Conservation (phyloP, 2,888 invertebrate species). For the Pterostichus niger region DNA sequence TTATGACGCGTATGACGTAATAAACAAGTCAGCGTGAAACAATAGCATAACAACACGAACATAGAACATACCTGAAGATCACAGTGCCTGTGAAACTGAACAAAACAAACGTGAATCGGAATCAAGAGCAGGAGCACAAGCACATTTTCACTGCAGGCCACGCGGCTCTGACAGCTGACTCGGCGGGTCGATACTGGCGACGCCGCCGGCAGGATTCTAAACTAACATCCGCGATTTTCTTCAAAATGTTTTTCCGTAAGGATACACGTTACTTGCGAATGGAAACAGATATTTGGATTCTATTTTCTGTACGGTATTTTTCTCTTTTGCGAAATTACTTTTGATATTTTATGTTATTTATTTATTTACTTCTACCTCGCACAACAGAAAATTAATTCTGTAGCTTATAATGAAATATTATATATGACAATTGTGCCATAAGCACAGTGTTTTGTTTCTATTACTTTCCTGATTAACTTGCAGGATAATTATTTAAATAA, state of each 20-base stretch:
- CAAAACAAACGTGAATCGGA: slow-evolving; percentile 37
- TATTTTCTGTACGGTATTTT: background rate
- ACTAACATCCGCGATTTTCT: slow-evolving; percentile 44
- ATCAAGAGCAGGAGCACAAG: slow-evolving; percentile 15
- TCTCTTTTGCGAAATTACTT: too few relatives aligned
- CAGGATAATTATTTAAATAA: too few relatives aligned
- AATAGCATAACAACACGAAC: background rate
- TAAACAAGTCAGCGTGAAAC: slow-evolving; percentile 9
- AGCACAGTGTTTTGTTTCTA: too few relatives aligned
- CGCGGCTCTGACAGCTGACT: slow-evolving; percentile 57
- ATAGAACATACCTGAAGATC: slow-evolving; percentile 34
- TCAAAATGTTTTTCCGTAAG: background rate
- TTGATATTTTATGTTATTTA: too few relatives aligned
- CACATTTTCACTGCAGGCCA: slow-evolving; percentile 57
- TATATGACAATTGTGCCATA: too few relatives aligned
- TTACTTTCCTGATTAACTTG: too few relatives aligned
- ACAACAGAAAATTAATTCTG: too few relatives aligned
- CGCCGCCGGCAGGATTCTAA: slow-evolving; percentile 22
- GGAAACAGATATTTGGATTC: background rate
- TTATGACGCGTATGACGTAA: slow-evolving; percentile 1
- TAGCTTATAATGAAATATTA: too few relatives aligned
- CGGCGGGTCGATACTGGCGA: slow-evolving; percentile 48
- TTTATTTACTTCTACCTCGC: too few relatives aligned
- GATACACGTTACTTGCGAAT: background rate
- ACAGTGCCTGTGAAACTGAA: slow-evolving; percentile 24